Conservation (phyloP, 2,888 invertebrate genomes). For the Scaptomyza caliginosa region DNA sequence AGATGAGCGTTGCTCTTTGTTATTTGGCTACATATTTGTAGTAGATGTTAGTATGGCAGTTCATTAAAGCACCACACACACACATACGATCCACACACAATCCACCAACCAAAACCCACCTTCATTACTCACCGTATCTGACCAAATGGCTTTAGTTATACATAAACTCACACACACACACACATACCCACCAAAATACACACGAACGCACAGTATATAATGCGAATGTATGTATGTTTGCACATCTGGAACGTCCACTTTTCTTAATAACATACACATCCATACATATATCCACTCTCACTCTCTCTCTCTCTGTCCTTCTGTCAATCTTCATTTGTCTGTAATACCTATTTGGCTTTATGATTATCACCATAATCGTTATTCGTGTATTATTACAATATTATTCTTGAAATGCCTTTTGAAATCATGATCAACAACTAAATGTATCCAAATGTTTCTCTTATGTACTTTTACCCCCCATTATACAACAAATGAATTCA, state of each 20-base stretch:
- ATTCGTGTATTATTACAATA: slow-evolving; percentile 3
- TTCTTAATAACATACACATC: neutral
- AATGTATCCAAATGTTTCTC: slow-evolving; percentile 50
- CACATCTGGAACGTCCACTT: slow-evolving; percentile 51
- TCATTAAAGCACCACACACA: slow-evolving; percentile 22
- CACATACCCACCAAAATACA: slow-evolving; percentile 4
- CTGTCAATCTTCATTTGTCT: slow-evolving; percentile 38
- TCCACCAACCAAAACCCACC: slow-evolving; percentile 17
- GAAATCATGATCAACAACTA: slow-evolving; percentile 38
- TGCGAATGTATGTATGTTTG: slow-evolving; percentile 60
- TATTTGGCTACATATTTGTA: slow-evolving; percentile 21
- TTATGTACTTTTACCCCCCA: slow-evolving; percentile 10
- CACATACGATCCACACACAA: slow-evolving; percentile 11
- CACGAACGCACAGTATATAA: slow-evolving; percentile 45
- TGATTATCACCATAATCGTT: slow-evolving; percentile 28
- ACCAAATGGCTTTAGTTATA: slow-evolving; percentile 35
- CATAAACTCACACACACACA: slow-evolving; percentile 21
- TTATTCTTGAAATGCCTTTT: slow-evolving; percentile 15
- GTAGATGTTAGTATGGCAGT: slow-evolving; percentile 30
- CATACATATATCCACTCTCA: neutral
- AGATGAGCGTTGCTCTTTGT: slow-evolving; percentile 11
- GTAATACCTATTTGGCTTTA: slow-evolving; percentile 31
- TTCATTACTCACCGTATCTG: slow-evolving; percentile 22
- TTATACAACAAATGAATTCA: slow-evolving; percentile 2
- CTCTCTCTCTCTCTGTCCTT: slow-evolving; percentile 8